Conservation (phyloP, 92 coral and sea anemone species). For the Bergia sp. region DNA sequence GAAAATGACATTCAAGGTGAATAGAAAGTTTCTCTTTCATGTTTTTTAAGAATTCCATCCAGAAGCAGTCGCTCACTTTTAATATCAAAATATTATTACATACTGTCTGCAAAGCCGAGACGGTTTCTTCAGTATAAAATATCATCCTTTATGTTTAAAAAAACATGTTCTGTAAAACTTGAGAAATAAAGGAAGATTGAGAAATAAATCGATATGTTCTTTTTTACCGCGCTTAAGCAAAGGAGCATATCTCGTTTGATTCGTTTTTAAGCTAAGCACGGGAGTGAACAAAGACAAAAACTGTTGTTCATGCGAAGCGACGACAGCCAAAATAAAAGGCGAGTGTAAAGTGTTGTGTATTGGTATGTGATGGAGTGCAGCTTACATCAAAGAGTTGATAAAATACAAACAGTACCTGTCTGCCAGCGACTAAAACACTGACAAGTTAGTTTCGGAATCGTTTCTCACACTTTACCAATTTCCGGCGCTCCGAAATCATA, state of each 20-base stretch:
- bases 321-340: slow-evolving; percentile 30
- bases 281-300: slow-evolving; percentile 11
- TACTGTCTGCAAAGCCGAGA: not conserved
- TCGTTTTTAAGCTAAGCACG: not conserved
- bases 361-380: not conserved
- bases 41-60: not conserved
- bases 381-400: not conserved
- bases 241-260: not conserved
- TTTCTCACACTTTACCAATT: not conserved
- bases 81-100: not conserved
- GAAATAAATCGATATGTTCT: not conserved
- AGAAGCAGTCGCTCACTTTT: not conserved
- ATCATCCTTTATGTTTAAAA: not conserved
- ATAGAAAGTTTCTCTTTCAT: not conserved
- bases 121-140: not conserved
- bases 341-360: not conserved
- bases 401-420: slow-evolving; percentile 6
- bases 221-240: not conserved
- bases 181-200: not conserved
- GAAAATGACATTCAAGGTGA: not conserved
- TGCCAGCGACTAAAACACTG: not conserved
- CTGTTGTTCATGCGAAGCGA: not conserved
- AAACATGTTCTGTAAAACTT: slow-evolving; percentile 7
- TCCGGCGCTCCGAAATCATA: not conserved
- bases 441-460: not conserved